phyloP scores from a whole-genome alignment of 2,888 invertebrate species.

The Drosophila mimetica region DNA sequence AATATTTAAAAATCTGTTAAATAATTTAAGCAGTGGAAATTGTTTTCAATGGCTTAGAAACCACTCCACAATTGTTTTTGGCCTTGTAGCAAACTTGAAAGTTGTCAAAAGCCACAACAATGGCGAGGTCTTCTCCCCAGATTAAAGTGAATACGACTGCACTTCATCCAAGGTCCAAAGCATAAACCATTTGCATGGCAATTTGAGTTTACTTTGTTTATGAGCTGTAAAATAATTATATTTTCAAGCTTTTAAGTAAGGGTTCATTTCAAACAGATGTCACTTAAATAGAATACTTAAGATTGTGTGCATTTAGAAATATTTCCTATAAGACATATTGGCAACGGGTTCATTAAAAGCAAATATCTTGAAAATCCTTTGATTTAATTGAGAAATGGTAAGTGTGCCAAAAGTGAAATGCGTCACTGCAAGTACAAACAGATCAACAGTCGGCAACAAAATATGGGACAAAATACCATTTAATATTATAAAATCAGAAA shows the following conservation, averaged over 20 bases:
- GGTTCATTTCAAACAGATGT: background rate
- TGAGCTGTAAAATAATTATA: background rate
- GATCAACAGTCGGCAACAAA: background rate
- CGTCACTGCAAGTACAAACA: slow-evolving; percentile 9
- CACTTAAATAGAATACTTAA: background rate
- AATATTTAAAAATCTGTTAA: background rate
- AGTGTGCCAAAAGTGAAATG: slow-evolving; percentile 28
- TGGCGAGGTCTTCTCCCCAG: slow-evolving; percentile 24
- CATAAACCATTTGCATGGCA: slow-evolving; percentile 33
- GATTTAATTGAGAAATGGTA: slow-evolving; percentile 10
- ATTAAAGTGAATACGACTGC: slow-evolving; percentile 1
- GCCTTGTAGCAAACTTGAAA: slow-evolving; percentile 27
- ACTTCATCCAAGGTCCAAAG: slow-evolving; percentile 24
- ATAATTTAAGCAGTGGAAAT: background rate
- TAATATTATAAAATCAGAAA: too few relatives aligned
- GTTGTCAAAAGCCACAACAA: slow-evolving; percentile 43
- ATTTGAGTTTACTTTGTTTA: slow-evolving; percentile 18
- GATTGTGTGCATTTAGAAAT: slow-evolving; percentile 2
- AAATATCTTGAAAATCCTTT: slow-evolving; percentile 3
- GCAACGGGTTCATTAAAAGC: slow-evolving; percentile 17
- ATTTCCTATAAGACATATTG: slow-evolving; percentile 2
- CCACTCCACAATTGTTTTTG: background rate
- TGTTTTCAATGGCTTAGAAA: too few relatives aligned
- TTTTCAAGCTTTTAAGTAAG: background rate
- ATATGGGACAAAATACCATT: background rate